Evolutionary conservation across 2,888 invertebrate genomes (phyloP), one percentile per base, ranked within the genome.

Genomic region (Ganaspis brasiliensis): DNA sequence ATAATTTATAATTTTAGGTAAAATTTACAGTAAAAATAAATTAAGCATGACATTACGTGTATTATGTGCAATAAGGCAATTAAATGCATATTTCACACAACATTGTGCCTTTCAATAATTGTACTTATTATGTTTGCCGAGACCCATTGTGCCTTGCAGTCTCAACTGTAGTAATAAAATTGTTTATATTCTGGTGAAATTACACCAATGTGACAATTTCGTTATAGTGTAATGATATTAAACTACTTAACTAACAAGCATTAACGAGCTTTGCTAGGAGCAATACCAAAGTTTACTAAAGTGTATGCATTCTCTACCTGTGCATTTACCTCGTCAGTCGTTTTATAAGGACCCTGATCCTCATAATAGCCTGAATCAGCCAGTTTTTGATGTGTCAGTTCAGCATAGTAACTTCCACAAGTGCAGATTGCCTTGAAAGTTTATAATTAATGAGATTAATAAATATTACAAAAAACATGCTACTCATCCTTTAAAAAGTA

Each of bases 371-470:
- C 96, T 80, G 95, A 95, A 85, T 97, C 96, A 78, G 96, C 96
- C 4, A 98, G 93, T 21, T 96, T 95, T 78, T 96, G 96, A 87
- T 97, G 97, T 2, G 95, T 94, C 12, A 97, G 93, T 88, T 98
- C 98, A 0, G 97, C 96, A 89, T 98, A 98, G 87, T 96, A 95
- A 83, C 96, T 94, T 0, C 97, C 97, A 0, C 97, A 96, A 49
- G 96, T 96, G 89, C 98, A 97, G 2, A 98, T 96, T 19, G 96
- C 96, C 92, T 98, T 85, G 12, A 26, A 56, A 21, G 19, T 19
- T 6, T 56, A 0, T 70, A 12, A 61, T 57, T 73, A 12, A 61
- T 61, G 16, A 9, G 8, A 67, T 14, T 35, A 56, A 61, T 24
- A 12, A 31, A n/a, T 40, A 52, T 61, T 56, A 40, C 52, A 16